Evolutionary conservation across 2,888 invertebrate species (phyloP), one percentile per base, ranked within the genome.

Genomic region (Ptycholaimellus sp.): DNA sequence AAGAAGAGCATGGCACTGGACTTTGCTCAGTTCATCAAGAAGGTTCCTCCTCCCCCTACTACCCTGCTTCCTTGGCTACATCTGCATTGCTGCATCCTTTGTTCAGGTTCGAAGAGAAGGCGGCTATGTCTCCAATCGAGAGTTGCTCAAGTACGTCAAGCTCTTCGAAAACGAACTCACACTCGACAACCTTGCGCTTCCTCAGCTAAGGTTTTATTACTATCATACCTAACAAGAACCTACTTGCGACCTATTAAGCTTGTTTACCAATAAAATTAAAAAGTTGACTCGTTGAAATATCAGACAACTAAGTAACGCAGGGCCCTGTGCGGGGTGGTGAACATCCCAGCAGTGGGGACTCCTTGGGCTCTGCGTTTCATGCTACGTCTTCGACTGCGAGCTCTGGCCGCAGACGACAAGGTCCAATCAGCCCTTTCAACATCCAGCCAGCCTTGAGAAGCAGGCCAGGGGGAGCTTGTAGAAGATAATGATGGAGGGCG

Each of bases 91-190:
- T n/a, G n/a, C n/a, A n/a, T n/a, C n/a, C n/a, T n/a, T n/a, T n/a
- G n/a, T n/a, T 28, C 46, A 70, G 70, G 64, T 71, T 3, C 70
- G 85, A 45, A 72, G 72, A 38, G 85, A 78, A 19, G 72, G 52
- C 17, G 49, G 73, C 48, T 70, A 72, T 41, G 80, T 85, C 1
- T 61, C 64, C 9, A 87, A 75, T 55, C 77, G 80, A 44, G 90
- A 96, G 50, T 87, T 99, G 37, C 72, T 93, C 64, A 83, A 80
- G 56, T 96, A 80, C 63, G 80, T 85, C 1, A 90, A 90, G 59
- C 65, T 90, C 28, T 96, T 96, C 63, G 82, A 90, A 58, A 93
- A 99, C 64, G 93, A 96, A 64, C 77, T 96, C 27, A 99, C 96
- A 0, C 63, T 99, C 41, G 96, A 99, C 61, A 85, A 85, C 2